Evolutionary conservation across 37 sponge, comb jelly and placozoan species (phyloP), one percentile per base, ranked within the genome.

Genomic region (Oscarella lobularis): DNA sequence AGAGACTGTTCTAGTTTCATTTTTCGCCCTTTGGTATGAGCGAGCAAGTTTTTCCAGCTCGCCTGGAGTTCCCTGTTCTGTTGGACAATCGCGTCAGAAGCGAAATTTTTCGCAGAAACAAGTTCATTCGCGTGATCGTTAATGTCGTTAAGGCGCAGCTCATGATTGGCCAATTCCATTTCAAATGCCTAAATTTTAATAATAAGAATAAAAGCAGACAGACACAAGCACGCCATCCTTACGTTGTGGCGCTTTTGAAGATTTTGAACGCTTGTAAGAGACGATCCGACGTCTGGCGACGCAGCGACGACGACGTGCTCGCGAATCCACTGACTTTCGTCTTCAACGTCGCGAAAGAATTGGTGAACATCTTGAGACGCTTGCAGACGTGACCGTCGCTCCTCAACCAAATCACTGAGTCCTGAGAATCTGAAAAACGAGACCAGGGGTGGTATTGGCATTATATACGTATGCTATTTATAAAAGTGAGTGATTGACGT

Each of bases 301-400:
- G 82, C 86, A 5, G 87, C 94, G 29, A 80, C 81, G 0, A 85
- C 85, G 36, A 41, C 76, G 36, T 85, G 83, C 72, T 94, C 95
- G 37, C 88, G 87, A 37, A 94, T 82, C 95, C 95, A 94, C 38
- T 85, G 83, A 31, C 73, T 65, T 80, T 87, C 92, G 6, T 87
- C 91, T 67, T 94, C 95, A 0, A 78, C 86, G 38, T 87, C 85
- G 9, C 86, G 82, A 34, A 39, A 77, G 74, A 90, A 94, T 81
- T 94, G 82, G 73, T 88, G 88, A 3, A 90, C 66, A 39, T 80
- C 77, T 38, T 83, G 89, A 20, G 92, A 90, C 67, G 86, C 92
- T 72, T 94, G 86, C 70, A 94, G 72, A 73, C 79, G 79, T 38
- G 67, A 69, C 31, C 67, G 67, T 5, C 95, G 72, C 2, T 79